Evolutionary conservation across 2,888 invertebrate genomes (phyloP), one percentile per base, ranked within the genome.

Genomic region (Eupithecia subumbrata): DNA sequence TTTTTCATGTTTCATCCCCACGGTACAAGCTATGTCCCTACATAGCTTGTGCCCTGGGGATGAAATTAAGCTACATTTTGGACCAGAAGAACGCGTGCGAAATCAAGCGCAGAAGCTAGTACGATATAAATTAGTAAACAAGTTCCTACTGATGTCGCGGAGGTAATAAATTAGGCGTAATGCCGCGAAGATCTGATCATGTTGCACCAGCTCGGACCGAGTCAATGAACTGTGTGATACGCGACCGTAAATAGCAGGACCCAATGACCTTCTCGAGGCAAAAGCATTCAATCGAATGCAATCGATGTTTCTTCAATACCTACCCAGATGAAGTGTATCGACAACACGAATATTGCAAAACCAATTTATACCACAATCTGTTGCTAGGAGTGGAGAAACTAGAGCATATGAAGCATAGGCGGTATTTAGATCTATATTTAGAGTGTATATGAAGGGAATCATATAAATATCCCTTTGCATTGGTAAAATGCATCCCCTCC

Each of bases 401-500:
- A 22, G 30, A 40, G n/a, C 25, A 5, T 60, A 48, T n/a, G 4
- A 34, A 72, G 34, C n/a, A 52, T 30, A 63, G 25, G 64, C 45
- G 60, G 25, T 52, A 76, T 71, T 45, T 52, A 11, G 66, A 72
- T 75, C 73, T 72, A 74, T 72, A 76, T 71, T 67, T 75, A 73
- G 73, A 75, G 72, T 76, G 76, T 82, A 83, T 78, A 78, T 73
- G 48, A 72, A 72, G 81, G 79, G 82, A 87, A 89, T 86, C 86
- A 87, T 86, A 85, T 91, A 93, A 93, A 93, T 94, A 94, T 86
- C 89, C 87, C 93, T 91, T 90, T 88, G 92, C 92, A 90, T 90
- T 89, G 94, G 93, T 89, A 92, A 92, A 92, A 89, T 90, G 89
- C 90, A 92, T 92, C 95, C 95, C 95, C 95, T 94, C 94, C 95